Evolutionary conservation across 23 tunicate genomes (phyloP).

Genomic region (Trididemnum nubilum): DNA sequence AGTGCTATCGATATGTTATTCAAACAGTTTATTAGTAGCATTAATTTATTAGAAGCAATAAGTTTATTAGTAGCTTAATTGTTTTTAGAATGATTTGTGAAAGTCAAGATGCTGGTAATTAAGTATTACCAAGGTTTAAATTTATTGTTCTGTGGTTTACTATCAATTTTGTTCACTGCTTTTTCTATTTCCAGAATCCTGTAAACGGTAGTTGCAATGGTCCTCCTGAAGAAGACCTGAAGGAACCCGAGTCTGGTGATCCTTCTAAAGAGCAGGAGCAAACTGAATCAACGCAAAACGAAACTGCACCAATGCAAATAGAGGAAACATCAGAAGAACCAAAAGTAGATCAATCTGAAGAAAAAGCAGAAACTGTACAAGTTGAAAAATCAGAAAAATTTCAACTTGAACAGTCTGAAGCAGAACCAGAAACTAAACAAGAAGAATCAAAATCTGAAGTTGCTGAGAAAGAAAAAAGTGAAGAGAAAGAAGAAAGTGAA

Average conservation of each 20-base stretch:
- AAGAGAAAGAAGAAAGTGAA: constrained; percentile 17
- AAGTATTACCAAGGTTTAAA: too few relatives aligned
- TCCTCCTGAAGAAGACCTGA: constrained; percentile 9
- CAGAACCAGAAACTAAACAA: background rate
- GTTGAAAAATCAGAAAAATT: background rate
- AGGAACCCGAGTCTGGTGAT: background rate
- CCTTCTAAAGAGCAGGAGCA: background rate
- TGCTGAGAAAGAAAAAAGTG: background rate
- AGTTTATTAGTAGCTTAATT: too few relatives aligned
- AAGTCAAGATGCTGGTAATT: too few relatives aligned
- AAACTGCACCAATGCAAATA: background rate
- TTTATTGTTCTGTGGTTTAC: too few relatives aligned
- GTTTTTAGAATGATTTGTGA: too few relatives aligned
- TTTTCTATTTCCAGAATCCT: background rate
- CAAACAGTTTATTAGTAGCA: too few relatives aligned
- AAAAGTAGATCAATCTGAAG: constrained; percentile 11
- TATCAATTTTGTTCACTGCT: too few relatives aligned
- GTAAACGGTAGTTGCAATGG: constrained; percentile 13
- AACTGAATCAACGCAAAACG: background rate
- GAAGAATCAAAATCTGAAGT: background rate
- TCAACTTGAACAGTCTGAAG: background rate
- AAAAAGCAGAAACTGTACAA: constrained; percentile 1
- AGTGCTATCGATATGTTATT: too few relatives aligned
- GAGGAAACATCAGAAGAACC: background rate
- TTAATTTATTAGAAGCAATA: too few relatives aligned